Percentiles rank a stretch among this genome's conserved stretches.
These are phyloP conservation scores for Cerastis rubricosa DNA, from an alignment of 2,888 invertebrate species.

Conservation along the genomic window DNA sequence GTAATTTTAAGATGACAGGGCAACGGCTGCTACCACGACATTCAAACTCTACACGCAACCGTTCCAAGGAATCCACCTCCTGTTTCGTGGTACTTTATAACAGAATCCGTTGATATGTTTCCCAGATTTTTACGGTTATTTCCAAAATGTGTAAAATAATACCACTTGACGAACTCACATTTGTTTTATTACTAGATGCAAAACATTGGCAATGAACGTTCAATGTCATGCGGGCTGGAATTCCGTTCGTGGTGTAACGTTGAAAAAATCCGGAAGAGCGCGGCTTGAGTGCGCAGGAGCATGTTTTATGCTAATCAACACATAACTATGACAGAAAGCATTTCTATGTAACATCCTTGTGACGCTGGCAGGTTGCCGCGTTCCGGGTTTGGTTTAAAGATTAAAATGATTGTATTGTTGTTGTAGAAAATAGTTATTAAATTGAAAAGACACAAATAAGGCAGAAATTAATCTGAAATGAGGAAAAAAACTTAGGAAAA, in stretches of 20 bases:
- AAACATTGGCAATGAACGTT: constrained; percentile 73
- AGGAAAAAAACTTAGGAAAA: background rate
- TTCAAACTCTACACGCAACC: background rate
- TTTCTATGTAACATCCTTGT: constrained; percentile 84
- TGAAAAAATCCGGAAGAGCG: constrained; percentile 84
- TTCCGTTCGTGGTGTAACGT: constrained; percentile 72
- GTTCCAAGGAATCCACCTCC: background rate
- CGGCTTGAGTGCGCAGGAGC: constrained; percentile 73
- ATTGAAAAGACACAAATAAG: background rate
- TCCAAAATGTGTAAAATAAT: background rate
- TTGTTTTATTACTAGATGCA: constrained; percentile 66
- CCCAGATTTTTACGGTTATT: background rate
- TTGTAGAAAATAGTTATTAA: background rate
- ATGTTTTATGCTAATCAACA: constrained; percentile 86
- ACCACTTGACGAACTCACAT: constrained; percentile 41
- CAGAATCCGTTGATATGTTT: background rate
- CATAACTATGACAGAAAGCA: constrained; percentile 85
- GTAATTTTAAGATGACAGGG: background rate
- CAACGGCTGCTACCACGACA: background rate
- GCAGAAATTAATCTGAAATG: background rate
- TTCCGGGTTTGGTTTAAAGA: constrained; percentile 66
- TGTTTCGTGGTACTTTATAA: background rate
- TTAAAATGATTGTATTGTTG: constrained; percentile 25
- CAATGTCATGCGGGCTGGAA: constrained; percentile 80
- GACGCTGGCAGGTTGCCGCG: constrained; percentile 69